These are phyloP conservation scores for Dryobotodes eremita DNA, from an alignment of 2,888 invertebrate genomes.

Conservation along the genomic window DNA sequence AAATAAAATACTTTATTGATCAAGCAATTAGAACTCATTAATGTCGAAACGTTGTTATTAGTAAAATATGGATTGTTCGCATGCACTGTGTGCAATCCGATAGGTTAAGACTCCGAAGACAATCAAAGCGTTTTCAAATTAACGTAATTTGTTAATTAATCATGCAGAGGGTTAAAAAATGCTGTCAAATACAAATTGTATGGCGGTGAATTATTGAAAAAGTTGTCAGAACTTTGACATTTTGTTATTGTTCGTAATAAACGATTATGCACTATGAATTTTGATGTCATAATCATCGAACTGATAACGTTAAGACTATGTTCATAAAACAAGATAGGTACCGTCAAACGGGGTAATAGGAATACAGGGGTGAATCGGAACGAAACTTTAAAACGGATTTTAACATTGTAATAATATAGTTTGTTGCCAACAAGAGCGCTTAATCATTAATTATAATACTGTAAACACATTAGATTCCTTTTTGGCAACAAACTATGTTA, in stretches of 20 bases:
- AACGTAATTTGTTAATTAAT: background rate
- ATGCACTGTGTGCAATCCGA: conserved; percentile 10
- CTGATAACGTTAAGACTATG: background rate
- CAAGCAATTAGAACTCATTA: conserved; percentile 17
- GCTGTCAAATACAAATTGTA: conserved; percentile 5
- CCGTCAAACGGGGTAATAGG: too few relatives aligned
- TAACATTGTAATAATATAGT: too few relatives aligned
- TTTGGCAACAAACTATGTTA: too few relatives aligned
- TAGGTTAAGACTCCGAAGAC: background rate
- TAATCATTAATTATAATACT: too few relatives aligned
- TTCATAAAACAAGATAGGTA: background rate
- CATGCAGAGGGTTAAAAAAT: background rate
- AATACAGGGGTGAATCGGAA: too few relatives aligned
- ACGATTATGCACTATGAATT: background rate
- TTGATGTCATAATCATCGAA: background rate
- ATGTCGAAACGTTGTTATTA: background rate
- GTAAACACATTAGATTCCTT: too few relatives aligned
- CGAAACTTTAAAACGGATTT: too few relatives aligned
- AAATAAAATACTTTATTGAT: conserved; percentile 11
- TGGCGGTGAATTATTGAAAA: background rate
- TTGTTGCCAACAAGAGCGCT: too few relatives aligned
- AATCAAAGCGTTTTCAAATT: conserved; percentile 17
- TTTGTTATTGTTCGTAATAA: conserved; percentile 22
- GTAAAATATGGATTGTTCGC: conserved; percentile 39
- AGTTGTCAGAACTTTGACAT: conserved; percentile 1